These are phyloP conservation scores for Pimephales promelas DNA, from an alignment of 2,113 vertebrate genomes.

Conservation along the genomic window DNA sequence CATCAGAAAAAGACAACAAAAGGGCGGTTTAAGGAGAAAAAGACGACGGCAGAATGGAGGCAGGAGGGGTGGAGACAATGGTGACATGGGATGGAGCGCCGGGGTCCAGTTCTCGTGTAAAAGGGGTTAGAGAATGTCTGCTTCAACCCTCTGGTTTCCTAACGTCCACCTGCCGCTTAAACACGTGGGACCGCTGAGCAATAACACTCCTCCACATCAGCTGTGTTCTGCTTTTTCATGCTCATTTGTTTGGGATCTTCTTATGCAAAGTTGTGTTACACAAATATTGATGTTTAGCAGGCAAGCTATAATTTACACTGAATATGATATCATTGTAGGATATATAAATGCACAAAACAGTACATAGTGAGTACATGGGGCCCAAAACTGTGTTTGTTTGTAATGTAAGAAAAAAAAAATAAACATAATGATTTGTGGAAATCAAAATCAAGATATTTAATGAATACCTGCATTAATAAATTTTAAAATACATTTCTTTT, in stretches of 20 bases:
- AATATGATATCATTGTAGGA: neutral
- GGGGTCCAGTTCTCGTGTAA: slow-evolving; percentile 71
- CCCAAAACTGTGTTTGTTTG: too few relatives aligned
- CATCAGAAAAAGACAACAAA: slow-evolving; percentile 84
- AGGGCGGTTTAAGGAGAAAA: slow-evolving; percentile 72
- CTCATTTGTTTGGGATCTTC: neutral
- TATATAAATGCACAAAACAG: neutral
- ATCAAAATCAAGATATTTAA: too few relatives aligned
- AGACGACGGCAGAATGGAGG: slow-evolving; percentile 48
- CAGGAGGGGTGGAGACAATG: slow-evolving; percentile 64
- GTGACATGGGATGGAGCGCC: slow-evolving; percentile 69
- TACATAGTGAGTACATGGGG: neutral
- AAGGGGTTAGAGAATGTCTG: slow-evolving; percentile 66
- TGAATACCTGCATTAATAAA: too few relatives aligned
- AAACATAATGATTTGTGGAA: too few relatives aligned
- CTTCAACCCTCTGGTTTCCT: slow-evolving; percentile 66
- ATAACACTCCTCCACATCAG: neutral
- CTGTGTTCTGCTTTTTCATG: neutral
- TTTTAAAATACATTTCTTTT: too few relatives aligned
- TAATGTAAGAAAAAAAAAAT: too few relatives aligned
- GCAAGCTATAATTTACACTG: neutral
- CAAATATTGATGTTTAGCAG: neutral
- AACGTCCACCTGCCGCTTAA: slow-evolving; percentile 60
- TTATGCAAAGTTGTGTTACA: neutral
- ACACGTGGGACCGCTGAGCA: neutral